phyloP scores from a whole-genome alignment of 2,888 invertebrate species.

The Noctuana brunneofusca region DNA sequence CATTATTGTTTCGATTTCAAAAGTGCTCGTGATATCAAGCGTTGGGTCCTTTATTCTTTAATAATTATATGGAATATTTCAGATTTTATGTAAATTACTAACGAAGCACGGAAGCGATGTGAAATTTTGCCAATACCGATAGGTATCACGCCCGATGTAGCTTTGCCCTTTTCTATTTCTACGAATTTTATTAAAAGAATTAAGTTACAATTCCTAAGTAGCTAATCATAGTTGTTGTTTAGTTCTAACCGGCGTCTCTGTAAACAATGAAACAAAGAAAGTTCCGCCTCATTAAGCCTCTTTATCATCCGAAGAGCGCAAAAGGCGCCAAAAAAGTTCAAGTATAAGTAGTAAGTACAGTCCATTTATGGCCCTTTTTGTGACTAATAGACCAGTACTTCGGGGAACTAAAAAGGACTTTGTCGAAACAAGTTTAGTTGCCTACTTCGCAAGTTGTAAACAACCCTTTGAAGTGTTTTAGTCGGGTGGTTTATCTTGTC shows the following conservation, averaged over 20 bases:
- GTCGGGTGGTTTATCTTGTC: constrained; percentile 33
- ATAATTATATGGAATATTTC: too few species aligned
- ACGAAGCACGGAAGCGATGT: too few species aligned
- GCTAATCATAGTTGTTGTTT: too few species aligned
- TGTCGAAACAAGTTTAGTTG: constrained; percentile 40
- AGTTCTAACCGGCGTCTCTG: neutral
- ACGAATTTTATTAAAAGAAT: too few species aligned
- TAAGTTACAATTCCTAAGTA: too few species aligned
- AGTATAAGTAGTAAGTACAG: constrained; percentile 16
- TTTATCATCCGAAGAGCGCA: constrained; percentile 18
- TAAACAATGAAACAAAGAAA: constrained; percentile 16
- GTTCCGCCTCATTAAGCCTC: constrained; percentile 6
- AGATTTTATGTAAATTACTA: too few species aligned
- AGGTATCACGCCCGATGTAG: too few species aligned
- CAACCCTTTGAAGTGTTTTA: constrained; percentile 41
- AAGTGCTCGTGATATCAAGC: too few species aligned
- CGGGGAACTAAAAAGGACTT: constrained; percentile 37
- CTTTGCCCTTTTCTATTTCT: too few species aligned
- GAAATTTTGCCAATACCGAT: too few species aligned
- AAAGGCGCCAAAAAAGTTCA: constrained; percentile 20
- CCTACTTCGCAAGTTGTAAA: constrained; percentile 39
- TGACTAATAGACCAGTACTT: constrained; percentile 22
- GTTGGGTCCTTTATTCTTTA: too few species aligned
- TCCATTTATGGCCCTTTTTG: constrained; percentile 22
- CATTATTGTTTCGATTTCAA: too few species aligned